Evolutionary conservation across 2,797 vertebrate genomes (phyloP).

Genomic region (Pagetopsis macropterus): DNA sequence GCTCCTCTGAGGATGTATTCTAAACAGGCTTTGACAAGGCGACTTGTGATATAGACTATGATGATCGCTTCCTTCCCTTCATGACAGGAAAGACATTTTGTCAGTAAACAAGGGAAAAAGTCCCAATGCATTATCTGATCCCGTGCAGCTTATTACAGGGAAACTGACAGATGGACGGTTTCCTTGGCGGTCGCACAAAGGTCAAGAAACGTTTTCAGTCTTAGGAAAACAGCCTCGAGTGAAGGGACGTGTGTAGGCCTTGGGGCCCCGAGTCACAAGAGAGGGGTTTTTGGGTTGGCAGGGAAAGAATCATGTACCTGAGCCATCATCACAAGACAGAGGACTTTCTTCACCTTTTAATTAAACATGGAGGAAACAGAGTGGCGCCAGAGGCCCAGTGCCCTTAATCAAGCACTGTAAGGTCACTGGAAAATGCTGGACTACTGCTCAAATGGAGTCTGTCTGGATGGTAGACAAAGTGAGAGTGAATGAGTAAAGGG

Average conservation of each 20-base stretch:
- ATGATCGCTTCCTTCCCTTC: conserved; percentile 57
- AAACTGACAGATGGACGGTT: conserved; percentile 67
- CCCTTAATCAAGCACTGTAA: conserved; percentile 82
- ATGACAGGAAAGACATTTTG: conserved; percentile 64
- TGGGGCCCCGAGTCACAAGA: conserved; percentile 49
- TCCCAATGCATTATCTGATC: conserved; percentile 61
- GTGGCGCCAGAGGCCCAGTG: conserved; percentile 74
- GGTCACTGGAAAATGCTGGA: conserved; percentile 77
- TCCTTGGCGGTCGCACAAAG: conserved; percentile 53
- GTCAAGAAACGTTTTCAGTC: conserved; percentile 59
- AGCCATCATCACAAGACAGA: conserved; percentile 74
- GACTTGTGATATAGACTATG: conserved; percentile 62
- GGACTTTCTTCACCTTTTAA: conserved; percentile 86
- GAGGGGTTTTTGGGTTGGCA: conserved; percentile 53
- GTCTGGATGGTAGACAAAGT: conserved; percentile 61
- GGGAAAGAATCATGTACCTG: conserved; percentile 54
- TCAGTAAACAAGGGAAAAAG: conserved; percentile 59
- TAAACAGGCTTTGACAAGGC: conserved; percentile 76
- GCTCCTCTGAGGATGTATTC: conserved; percentile 67
- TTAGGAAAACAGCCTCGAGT: conserved; percentile 49
- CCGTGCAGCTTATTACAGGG: conserved; percentile 57
- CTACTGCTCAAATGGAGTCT: conserved; percentile 62
- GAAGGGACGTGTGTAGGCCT: conserved; percentile 44
- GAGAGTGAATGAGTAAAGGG: conserved; percentile 54
- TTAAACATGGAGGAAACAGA: conserved; percentile 82